Conservation (phyloP, 2,113 vertebrate species). For the Apteryx owenii region DNA sequence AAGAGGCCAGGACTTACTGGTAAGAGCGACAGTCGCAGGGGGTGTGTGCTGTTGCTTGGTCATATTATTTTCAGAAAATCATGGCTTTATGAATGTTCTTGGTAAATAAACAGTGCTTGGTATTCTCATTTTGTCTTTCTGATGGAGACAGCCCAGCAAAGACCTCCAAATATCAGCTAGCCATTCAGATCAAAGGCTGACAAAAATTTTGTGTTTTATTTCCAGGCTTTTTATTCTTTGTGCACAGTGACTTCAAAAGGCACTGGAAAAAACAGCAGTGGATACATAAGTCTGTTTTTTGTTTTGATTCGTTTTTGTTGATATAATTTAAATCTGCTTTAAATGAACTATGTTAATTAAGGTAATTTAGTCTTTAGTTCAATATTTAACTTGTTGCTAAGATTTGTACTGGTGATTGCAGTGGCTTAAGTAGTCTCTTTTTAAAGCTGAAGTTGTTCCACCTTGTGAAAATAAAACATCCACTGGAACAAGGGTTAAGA, state of each 20-base stretch:
- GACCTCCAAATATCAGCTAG: neutral
- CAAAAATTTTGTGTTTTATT: neutral
- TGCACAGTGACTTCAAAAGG: neutral
- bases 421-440: neutral
- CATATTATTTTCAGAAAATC: neutral
- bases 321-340: neutral
- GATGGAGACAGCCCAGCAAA: neutral
- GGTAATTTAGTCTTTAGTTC: neutral
- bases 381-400: neutral
- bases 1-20: neutral
- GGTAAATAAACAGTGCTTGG: neutral
- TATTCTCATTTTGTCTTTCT: neutral
- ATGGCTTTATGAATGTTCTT: neutral
- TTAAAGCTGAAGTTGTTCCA: neutral
- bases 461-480: neutral
- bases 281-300: neutral
- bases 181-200: neutral
- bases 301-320: neutral
- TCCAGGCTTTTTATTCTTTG: neutral
- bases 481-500: neutral
- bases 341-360: conserved; percentile 8
- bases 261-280: neutral
- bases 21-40: too few relatives aligned
- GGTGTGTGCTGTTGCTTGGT: neutral
- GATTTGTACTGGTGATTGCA: neutral